Evolutionary conservation across 2,113 vertebrate genomes (phyloP).

Genomic region (Aptenodytes forsteri): DNA sequence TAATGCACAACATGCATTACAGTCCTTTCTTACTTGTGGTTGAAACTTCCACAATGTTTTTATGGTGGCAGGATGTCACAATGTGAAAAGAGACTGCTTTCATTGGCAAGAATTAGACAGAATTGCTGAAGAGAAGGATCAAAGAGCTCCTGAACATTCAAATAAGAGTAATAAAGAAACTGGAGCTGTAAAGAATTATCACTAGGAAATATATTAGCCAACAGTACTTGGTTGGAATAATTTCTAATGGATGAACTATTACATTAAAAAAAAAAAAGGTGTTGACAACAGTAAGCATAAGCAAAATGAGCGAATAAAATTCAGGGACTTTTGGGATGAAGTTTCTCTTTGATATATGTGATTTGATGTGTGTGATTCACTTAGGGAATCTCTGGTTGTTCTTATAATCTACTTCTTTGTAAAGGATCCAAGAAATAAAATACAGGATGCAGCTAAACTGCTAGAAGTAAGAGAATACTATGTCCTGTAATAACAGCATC

Average conservation of each 20-base stretch:
- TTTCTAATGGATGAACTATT: background rate
- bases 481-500: background rate
- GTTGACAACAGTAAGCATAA: background rate
- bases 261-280: background rate
- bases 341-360: background rate
- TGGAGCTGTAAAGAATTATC: background rate
- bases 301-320: background rate
- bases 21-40: background rate
- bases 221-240: background rate
- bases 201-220: background rate
- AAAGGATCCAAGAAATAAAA: background rate
- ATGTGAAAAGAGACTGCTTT: background rate
- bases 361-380: background rate
- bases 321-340: background rate
- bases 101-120: background rate
- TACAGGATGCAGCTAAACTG: background rate
- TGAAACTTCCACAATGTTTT: background rate
- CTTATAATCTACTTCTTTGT: background rate
- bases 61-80: background rate
- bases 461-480: background rate
- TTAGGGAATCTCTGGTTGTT: background rate
- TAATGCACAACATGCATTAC: background rate
- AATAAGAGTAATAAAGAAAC: background rate
- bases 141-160: background rate
- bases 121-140: background rate